Conservation (phyloP, 2,113 vertebrate species). For the Antechinus flavipes region DNA sequence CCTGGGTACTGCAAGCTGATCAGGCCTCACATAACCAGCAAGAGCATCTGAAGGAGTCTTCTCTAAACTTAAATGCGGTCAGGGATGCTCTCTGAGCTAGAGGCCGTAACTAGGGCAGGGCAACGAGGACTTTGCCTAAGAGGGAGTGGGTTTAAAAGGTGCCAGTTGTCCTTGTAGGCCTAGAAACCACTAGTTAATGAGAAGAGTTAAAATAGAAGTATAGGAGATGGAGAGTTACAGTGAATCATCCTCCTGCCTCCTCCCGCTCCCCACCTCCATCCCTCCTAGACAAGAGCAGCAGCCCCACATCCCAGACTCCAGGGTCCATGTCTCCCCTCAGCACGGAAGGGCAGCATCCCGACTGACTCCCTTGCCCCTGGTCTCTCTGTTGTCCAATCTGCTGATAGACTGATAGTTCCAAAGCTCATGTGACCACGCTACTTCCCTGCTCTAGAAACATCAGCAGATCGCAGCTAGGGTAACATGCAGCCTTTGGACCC, state of each 20-base stretch:
- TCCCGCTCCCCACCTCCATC: background rate
- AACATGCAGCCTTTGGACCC: background rate
- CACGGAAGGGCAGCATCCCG: too few species aligned
- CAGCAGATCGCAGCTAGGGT: background rate
- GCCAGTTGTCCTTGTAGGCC: background rate
- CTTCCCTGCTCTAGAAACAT: background rate
- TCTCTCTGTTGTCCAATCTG: background rate
- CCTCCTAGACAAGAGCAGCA: too few species aligned
- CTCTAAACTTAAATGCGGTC: background rate
- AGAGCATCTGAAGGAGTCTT: background rate
- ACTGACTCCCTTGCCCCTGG: background rate
- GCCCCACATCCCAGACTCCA: too few species aligned
- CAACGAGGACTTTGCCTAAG: background rate
- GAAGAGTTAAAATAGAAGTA: background rate
- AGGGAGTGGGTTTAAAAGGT: background rate
- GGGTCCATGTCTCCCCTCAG: background rate
- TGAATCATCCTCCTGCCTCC: too few species aligned
- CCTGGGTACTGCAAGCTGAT: background rate
- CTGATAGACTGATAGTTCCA: too few species aligned
- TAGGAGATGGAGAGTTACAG: background rate
- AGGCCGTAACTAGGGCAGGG: background rate
- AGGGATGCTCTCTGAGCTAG: background rate
- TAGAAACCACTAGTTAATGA: background rate
- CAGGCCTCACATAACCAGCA: background rate
- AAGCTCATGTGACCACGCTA: too few species aligned